A percentile compares a stretch with the other conserved stretches of the same genome.
These are phyloP conservation scores for Alexandromys oeconomus DNA, from an alignment of 2,797 vertebrate species.

Conservation along the genomic window DNA sequence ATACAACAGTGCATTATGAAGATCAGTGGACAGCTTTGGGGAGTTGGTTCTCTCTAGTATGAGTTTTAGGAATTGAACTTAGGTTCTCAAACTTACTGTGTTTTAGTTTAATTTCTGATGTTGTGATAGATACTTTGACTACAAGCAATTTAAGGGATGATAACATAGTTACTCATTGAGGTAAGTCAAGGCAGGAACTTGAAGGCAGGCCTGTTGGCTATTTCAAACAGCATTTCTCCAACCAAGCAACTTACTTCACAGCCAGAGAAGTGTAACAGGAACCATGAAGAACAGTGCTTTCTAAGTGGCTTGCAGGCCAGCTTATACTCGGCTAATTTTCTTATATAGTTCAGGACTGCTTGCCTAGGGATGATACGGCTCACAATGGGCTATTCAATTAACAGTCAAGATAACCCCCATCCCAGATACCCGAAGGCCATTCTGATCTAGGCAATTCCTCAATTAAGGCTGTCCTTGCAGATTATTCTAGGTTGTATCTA, in stretches of 20 bases:
- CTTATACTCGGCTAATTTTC: background rate
- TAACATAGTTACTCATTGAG: background rate
- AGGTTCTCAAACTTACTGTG: background rate
- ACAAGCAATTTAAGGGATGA: background rate
- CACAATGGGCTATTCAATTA: background rate
- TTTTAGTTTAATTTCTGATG: background rate
- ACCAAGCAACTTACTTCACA: background rate
- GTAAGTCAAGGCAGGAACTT: background rate
- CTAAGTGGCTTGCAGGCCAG: background rate
- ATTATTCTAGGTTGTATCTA: background rate
- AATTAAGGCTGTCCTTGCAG: background rate
- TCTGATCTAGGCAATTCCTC: background rate
- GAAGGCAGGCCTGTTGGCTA: background rate
- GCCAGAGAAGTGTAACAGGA: background rate
- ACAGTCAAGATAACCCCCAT: background rate
- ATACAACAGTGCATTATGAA: background rate
- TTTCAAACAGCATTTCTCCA: background rate
- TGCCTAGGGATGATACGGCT: background rate
- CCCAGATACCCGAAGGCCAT: background rate
- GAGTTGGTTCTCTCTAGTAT: background rate
- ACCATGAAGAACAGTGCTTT: background rate
- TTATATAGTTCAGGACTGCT: background rate
- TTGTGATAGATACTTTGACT: background rate
- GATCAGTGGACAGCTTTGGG: background rate
- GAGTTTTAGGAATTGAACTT: background rate